Evolutionary conservation across 2,113 vertebrate species (phyloP).

Genomic region (Strigops habroptila): DNA sequence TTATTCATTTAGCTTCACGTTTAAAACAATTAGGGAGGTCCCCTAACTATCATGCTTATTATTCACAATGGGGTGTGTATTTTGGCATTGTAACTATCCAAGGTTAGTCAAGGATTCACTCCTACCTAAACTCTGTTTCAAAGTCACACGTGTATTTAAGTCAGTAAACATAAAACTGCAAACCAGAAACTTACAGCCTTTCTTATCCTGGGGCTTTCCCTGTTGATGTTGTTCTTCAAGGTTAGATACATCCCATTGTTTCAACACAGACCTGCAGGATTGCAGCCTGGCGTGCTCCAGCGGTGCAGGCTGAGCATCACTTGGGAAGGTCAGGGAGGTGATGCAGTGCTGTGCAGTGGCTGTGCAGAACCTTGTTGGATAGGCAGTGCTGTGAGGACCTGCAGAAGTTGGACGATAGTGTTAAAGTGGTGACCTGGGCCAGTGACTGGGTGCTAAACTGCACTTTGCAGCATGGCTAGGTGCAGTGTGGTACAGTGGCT

Average conservation of each 20-base stretch:
- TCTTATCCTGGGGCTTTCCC: neutral
- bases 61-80: neutral
- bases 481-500: neutral
- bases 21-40: neutral
- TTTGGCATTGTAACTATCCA: neutral
- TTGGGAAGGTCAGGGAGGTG: neutral
- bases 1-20: neutral
- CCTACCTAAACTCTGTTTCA: neutral
- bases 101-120: neutral
- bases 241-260: neutral
- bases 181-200: neutral
- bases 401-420: neutral
- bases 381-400: neutral
- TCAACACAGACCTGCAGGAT: neutral
- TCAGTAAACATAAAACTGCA: neutral
- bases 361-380: neutral
- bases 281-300: neutral
- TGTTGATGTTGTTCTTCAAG: neutral
- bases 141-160: neutral
- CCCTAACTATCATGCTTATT: neutral
- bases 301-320: neutral
- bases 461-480: neutral
- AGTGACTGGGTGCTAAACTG: neutral
- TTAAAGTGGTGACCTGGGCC: neutral
- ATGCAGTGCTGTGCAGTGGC: rapidly evolving